Conservation (phyloP, 35 echinoderm and acorn worm species). For the Apostichopus japonicus region DNA sequence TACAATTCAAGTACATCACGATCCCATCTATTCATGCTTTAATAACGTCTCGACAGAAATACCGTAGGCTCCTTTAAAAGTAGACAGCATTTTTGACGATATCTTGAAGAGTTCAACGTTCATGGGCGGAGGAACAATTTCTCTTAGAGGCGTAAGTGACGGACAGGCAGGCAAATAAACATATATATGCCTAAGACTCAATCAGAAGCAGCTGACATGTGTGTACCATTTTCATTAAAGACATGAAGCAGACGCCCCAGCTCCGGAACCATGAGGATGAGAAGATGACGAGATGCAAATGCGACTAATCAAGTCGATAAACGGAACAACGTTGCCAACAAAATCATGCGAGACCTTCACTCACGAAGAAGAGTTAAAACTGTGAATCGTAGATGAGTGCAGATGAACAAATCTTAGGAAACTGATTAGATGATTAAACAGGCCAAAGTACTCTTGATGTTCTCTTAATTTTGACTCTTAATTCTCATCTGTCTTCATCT, state of each 20-base stretch:
- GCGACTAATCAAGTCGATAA: not conserved
- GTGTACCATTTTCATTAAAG: not conserved
- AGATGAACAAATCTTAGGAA: no score
- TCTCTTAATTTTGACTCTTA: no score
- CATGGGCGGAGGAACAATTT: not conserved
- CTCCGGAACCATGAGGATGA: not conserved
- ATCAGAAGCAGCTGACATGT: not conserved
- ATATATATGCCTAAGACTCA: not conserved
- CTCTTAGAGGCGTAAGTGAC: not conserved
- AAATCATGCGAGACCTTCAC: not conserved
- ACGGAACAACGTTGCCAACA: not conserved
- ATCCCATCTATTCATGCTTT: no score
- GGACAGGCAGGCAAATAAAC: not conserved
- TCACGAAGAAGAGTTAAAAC: not conserved
- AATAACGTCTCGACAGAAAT: no score
- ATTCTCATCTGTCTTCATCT: no score
- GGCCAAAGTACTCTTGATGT: no score
- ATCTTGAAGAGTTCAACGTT: not conserved
- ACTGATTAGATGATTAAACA: no score
- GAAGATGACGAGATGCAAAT: not conserved
- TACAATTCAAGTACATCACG: no score
- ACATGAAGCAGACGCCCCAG: not conserved
- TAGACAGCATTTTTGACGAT: not conserved
- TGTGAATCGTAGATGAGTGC: no score
- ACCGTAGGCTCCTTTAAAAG: no score